Conservation (phyloP, 2,888 invertebrate genomes). For the Panzeria rudis region DNA sequence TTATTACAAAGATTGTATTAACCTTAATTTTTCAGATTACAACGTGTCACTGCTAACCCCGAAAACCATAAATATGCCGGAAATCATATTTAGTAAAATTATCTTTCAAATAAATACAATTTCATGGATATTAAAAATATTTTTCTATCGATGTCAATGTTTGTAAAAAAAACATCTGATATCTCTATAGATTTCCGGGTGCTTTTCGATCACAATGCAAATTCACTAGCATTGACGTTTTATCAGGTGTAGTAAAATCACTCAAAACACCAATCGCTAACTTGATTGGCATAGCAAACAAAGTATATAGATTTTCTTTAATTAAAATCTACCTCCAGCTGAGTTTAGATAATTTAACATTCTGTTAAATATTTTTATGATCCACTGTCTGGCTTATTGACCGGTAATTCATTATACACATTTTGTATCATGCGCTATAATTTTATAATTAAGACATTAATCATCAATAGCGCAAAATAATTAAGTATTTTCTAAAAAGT, state of each 20-base stretch:
- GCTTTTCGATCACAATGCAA: neutral
- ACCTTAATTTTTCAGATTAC: too few relatives aligned
- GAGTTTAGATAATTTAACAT: slow-evolving; percentile 23
- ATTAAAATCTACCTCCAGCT: slow-evolving; percentile 5
- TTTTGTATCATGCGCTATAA: slow-evolving; percentile 31
- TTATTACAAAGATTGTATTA: too few relatives aligned
- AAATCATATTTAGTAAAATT: too few relatives aligned
- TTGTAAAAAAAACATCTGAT: neutral
- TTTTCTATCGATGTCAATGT: too few relatives aligned
- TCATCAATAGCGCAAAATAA: slow-evolving; percentile 17
- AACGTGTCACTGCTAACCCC: too few relatives aligned
- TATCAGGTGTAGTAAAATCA: neutral
- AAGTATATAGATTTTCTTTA: neutral
- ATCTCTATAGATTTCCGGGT: neutral
- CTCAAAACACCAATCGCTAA: neutral
- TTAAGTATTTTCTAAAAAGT: neutral
- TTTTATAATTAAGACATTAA: slow-evolving; percentile 55
- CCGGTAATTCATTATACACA: slow-evolving; percentile 7
- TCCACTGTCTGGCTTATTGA: neutral
- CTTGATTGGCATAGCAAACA: slow-evolving; percentile 4
- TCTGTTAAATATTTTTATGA: slow-evolving; percentile 4
- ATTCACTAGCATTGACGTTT: neutral
- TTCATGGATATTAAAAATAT: too few relatives aligned
- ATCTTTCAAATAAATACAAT: too few relatives aligned
- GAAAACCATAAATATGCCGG: too few relatives aligned